Evolutionary conservation across 2,888 invertebrate species (phyloP).

Genomic region (Acrocyrtus sp.): DNA sequence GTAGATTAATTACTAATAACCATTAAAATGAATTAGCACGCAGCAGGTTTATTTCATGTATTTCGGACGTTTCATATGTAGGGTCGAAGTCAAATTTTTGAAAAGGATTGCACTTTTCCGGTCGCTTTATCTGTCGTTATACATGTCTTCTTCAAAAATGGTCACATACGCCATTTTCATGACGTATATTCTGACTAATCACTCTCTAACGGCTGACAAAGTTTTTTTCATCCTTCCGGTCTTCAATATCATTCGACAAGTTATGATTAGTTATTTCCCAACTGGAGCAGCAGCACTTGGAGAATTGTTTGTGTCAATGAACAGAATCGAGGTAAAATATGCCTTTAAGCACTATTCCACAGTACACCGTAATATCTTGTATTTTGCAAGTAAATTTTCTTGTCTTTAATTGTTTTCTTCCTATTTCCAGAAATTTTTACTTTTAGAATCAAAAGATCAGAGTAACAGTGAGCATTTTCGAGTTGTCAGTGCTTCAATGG

Average conservation of each 20-base stretch:
- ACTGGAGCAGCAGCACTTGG: slow-evolving; percentile 83
- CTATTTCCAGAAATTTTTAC: slow-evolving; percentile 60
- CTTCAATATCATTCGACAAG: slow-evolving; percentile 85
- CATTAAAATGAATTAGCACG: neutral
- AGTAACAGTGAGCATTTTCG: slow-evolving; percentile 35
- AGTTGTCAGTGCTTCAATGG: neutral
- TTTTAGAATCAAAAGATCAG: slow-evolving; percentile 65
- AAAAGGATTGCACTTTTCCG: slow-evolving; percentile 74
- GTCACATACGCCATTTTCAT: slow-evolving; percentile 84
- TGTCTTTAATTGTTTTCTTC: no score
- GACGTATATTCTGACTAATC: slow-evolving; percentile 75
- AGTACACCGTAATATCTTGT: neutral
- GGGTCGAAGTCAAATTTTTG: slow-evolving; percentile 76
- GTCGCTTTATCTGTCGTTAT: slow-evolving; percentile 75
- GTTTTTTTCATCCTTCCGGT: slow-evolving; percentile 91
- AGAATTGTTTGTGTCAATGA: slow-evolving; percentile 81
- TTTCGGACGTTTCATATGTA: slow-evolving; percentile 65
- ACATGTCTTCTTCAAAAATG: slow-evolving; percentile 79
- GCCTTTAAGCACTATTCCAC: neutral
- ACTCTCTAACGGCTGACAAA: slow-evolving; percentile 75
- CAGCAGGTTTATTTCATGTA: neutral
- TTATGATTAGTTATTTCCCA: slow-evolving; percentile 90
- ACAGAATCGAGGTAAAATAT: slow-evolving; percentile 72
- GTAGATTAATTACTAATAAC: neutral
- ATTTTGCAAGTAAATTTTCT: neutral